Evolutionary conservation across 2,888 invertebrate genomes (phyloP), one percentile per base, ranked within the genome.

Genomic region (Syrphus vitripennis): DNA sequence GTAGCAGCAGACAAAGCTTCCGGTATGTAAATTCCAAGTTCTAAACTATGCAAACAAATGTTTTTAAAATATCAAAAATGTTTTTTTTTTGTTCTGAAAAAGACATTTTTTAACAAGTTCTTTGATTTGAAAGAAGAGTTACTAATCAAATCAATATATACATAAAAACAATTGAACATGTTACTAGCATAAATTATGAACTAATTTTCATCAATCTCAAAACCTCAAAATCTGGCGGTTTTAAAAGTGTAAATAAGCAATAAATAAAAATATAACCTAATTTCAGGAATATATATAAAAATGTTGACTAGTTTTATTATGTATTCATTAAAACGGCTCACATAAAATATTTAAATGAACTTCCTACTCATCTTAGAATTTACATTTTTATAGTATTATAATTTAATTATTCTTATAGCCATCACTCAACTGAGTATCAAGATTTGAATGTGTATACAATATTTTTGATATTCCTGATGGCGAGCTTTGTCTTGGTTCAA

Each of bases 301-400:
- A 40, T 61, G 24, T 10, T 40, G 16, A 29, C 6, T 3, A 29
- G 57, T 29, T 63, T 45, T 42, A 14, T 45, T 19, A n/a, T 19
- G 7, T 19, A 0, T 4, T 29, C 42, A 16, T 1, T 6, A 29
- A 65, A 37, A 3, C 19, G 16, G 16, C 9, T 16, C 61, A 4
- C 12, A 16, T 12, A 29, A 14, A 65, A n/a, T n/a, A n/a, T 65
- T 29, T 10, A 45, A 65, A 65, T 45, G 10, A 45, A 45, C 65
- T 65, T 65, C 65, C 65, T 45, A 45, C 45, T 45, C 29, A 65
- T 37, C 65, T 40, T n/a, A 61, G 42, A 40, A 31, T 61, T 40
- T 40, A 61, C 40, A 24, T 21, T 37, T 3, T 26, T 24, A 61
- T 65, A n/a, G n/a, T 45, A 45, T 65, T 59, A 21, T 45, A 29